These are phyloP conservation scores for Agapornis roseicollis DNA, from an alignment of 2,113 vertebrate genomes.

Conservation along the genomic window DNA sequence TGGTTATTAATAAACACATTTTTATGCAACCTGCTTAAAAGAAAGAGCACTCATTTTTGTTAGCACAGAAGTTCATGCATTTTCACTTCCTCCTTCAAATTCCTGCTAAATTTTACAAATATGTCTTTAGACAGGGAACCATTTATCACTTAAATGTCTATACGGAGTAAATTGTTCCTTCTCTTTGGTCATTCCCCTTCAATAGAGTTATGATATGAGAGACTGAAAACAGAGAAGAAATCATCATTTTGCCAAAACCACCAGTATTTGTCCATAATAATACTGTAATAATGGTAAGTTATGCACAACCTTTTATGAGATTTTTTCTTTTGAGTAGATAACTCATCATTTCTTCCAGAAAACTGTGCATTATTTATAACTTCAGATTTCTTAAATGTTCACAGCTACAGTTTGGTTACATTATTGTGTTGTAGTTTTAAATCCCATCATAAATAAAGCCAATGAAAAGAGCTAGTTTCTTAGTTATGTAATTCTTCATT, in stretches of 20 bases:
- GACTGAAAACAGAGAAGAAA: background rate
- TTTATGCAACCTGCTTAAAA: background rate
- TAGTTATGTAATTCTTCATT: background rate
- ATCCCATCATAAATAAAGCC: background rate
- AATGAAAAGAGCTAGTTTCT: background rate
- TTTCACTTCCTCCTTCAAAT: background rate
- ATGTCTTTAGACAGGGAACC: background rate
- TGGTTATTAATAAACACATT: background rate
- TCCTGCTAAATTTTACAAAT: background rate
- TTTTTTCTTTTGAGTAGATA: background rate
- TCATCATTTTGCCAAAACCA: background rate
- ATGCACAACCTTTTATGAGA: rapidly evolving
- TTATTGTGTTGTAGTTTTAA: background rate
- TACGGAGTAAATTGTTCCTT: background rate
- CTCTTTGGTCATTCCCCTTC: background rate
- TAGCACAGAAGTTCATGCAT: background rate
- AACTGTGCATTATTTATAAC: background rate
- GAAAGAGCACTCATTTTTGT: background rate
- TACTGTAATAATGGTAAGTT: background rate
- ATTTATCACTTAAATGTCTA: background rate
- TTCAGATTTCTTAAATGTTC: background rate
- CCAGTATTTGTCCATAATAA: background rate
- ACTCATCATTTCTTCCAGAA: background rate
- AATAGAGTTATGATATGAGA: background rate
- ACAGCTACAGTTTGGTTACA: background rate